A percentile compares a stretch with the other conserved stretches of the same genome.
These are phyloP conservation scores for Dromiciops gliroides DNA, from an alignment of 2,113 vertebrate species.

Conservation along the genomic window DNA sequence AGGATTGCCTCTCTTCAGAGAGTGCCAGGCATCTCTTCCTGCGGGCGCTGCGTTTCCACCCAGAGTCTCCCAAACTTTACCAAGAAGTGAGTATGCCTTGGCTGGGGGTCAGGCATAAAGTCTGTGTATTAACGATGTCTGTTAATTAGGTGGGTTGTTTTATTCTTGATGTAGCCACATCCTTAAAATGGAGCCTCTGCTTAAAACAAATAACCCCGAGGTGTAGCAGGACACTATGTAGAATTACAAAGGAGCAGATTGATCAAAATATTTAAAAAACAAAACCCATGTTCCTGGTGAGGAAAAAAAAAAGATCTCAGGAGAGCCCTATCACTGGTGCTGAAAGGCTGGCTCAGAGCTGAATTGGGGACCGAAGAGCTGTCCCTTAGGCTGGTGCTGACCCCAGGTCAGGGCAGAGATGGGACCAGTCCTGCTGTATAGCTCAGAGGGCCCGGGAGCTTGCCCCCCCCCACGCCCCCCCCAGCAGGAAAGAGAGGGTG, in stretches of 20 bases:
- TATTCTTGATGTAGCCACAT: background rate
- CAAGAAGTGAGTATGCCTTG: conserved; percentile 88
- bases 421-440: background rate
- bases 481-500: background rate
- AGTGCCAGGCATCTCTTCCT: conserved; percentile 95
- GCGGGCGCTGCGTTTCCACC: conserved; percentile 96
- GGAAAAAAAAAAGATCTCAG: background rate
- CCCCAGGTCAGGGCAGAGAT: background rate
- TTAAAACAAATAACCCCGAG: background rate
- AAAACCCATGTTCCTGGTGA: background rate
- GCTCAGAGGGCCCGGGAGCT: background rate
- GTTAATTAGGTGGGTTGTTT: background rate
- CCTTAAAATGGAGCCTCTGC: background rate
- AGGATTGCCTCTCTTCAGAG: conserved; percentile 93
- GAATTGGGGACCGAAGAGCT: background rate
- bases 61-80: conserved; percentile 92
- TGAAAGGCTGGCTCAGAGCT: background rate
- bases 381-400: background rate
- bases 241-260: background rate
- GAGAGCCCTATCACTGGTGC: background rate
- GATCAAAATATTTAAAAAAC: background rate
- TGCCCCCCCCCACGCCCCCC: background rate
- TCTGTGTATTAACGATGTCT: background rate
- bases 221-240: background rate
- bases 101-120: background rate